Evolutionary conservation across 2,113 vertebrate genomes (phyloP).

Genomic region (Balaeniceps rex): DNA sequence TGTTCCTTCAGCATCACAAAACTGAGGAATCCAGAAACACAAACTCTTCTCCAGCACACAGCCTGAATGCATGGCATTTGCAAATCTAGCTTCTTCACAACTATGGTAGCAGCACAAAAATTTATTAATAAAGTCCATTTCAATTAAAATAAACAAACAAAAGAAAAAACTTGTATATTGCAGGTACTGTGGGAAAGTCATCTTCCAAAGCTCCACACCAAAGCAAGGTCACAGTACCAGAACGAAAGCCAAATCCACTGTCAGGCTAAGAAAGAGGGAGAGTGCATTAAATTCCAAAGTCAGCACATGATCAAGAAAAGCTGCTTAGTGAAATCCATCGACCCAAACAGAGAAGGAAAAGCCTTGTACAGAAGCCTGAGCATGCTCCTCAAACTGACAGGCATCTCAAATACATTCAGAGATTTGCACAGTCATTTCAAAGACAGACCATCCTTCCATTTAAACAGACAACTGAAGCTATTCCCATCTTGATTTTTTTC

Average conservation of each 20-base stretch:
- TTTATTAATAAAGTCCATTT: not conserved
- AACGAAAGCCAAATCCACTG: not conserved
- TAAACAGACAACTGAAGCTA: not conserved
- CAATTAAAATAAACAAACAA: not conserved
- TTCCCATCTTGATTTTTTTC: not conserved
- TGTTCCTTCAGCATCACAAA: not conserved
- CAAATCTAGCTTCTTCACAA: not conserved
- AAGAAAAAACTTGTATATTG: not conserved
- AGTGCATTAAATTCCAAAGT: not conserved
- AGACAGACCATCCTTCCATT: not conserved
- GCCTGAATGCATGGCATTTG: not conserved
- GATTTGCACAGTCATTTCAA: not conserved
- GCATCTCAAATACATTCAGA: not conserved
- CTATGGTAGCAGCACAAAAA: not conserved
- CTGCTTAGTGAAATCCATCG: constrained; percentile 26
- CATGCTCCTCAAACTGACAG: not conserved
- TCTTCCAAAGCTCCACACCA: not conserved
- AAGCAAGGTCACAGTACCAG: not conserved
- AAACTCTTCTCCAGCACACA: not conserved
- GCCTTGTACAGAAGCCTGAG: not conserved
- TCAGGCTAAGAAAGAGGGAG: not conserved
- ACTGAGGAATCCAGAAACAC: not conserved
- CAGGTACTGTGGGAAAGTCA: not conserved
- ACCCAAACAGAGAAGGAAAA: not conserved
- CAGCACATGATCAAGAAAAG: constrained; percentile 32